phyloP scores from a whole-genome alignment of 2,797 vertebrate species.

The Acomys russatus region DNA sequence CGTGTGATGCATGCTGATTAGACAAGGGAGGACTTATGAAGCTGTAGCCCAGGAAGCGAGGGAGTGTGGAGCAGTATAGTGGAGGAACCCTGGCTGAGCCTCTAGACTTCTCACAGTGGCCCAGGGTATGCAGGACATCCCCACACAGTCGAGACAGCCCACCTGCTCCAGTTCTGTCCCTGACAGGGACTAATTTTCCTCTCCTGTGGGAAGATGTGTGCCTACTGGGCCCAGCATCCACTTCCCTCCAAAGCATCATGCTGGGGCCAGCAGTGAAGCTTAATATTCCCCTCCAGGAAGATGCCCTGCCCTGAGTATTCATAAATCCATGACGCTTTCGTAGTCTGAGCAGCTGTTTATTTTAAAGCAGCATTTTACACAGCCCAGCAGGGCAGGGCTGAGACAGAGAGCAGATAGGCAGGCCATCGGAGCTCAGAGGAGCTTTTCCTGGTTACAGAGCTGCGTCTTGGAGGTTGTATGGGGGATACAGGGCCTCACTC shows the following conservation, averaged over 20 bases:
- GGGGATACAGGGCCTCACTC: neutral
- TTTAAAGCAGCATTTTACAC: slow-evolving; percentile 41
- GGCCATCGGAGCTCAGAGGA: slow-evolving; percentile 32
- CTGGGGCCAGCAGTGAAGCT: slow-evolving; percentile 64
- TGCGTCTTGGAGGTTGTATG: neutral
- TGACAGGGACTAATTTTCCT: neutral
- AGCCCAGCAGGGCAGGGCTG: neutral
- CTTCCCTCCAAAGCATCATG: slow-evolving; percentile 10
- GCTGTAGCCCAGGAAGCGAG: slow-evolving; percentile 71
- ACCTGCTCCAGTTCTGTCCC: neutral
- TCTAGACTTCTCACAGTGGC: neutral
- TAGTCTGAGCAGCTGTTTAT: slow-evolving; percentile 69
- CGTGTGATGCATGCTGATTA: slow-evolving; percentile 84
- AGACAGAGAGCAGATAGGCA: slow-evolving; percentile 15
- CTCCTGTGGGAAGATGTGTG: neutral
- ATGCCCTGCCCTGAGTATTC: slow-evolving; percentile 73
- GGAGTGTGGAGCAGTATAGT: neutral
- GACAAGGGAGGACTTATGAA: slow-evolving; percentile 81
- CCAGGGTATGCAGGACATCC: neutral
- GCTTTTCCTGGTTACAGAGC: neutral
- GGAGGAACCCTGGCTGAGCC: neutral
- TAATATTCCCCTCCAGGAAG: slow-evolving; percentile 81
- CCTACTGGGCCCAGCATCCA: neutral
- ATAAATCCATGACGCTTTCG: slow-evolving; percentile 79
- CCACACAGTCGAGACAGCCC: too few species aligned